Evolutionary conservation across 2,797 vertebrate genomes (phyloP), one percentile per base, ranked within the genome.

Genomic region (Dromococcyx pavoninus): DNA sequence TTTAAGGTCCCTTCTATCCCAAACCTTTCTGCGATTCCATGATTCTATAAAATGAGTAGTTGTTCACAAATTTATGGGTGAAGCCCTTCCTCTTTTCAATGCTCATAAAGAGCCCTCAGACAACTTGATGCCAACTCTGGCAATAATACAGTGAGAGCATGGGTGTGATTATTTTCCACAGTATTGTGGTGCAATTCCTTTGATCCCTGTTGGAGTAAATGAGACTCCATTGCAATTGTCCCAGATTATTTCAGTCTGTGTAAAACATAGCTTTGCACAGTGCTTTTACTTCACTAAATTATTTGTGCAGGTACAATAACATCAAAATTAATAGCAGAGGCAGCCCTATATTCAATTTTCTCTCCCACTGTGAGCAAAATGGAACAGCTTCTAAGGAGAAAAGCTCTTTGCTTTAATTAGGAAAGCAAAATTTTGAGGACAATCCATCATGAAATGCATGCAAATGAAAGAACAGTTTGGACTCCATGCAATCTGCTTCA

Each of bases 201-300:
- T 93, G 79, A 89, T 83, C 61, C 33, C 13, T 27, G 10, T 67
- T 86, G 70, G 23, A 82, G 72, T 79, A 91, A 88, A 92, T 80
- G 83, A 92, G 88, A 85, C 61, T 83, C 27, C 75, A 61, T 32
- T 83, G 75, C 81, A 92, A 94, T 93, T 93, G 93, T 37, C 85
- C 77, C 57, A 89, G 78, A 92, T 89, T 88, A 80, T 35, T 89
- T 86, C 78, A 61, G 53, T 80, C 72, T 74, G 57, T 69, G 53
- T 89, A 92, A 91, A 89, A 83, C 61, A 85, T 0, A 89, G 48
- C 86, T 91, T 75, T 88, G 69, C 89, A 88, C 88, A 94, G 77
- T 2, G 15, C 37, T 92, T 54, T 71, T 73, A 72, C 41, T 82
- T 82, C n/a, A 33, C 43, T 95, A 37, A 89, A 89, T 94, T 81